Conservation (phyloP, 1,140 invertebrate species). For the Nebria ingens region DNA sequence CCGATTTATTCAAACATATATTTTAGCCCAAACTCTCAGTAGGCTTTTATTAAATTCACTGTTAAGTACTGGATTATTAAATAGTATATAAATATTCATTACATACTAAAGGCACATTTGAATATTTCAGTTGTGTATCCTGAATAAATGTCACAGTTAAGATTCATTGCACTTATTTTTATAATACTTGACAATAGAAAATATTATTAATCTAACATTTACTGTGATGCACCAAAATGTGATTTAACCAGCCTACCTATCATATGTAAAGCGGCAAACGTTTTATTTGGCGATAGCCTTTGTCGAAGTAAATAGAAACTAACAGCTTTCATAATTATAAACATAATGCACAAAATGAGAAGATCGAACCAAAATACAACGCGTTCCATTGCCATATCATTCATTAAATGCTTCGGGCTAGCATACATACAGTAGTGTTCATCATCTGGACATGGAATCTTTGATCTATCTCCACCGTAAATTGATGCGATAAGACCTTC, state of each 20-base stretch:
- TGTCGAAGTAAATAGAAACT: conserved; percentile 55
- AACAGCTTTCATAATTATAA: conserved; percentile 44
- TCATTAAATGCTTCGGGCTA: conserved; percentile 47
- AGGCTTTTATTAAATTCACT: too few relatives aligned
- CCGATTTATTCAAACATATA: too few relatives aligned
- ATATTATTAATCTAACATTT: conserved; percentile 12
- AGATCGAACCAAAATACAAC: conserved; percentile 51
- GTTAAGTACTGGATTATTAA: too few relatives aligned
- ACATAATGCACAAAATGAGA: conserved; percentile 41
- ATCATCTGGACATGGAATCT: conserved; percentile 51
- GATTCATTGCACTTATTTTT: too few relatives aligned
- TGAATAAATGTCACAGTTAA: too few relatives aligned
- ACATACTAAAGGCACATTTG: too few relatives aligned
- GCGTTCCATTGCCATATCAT: conserved; percentile 51
- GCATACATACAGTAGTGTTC: conserved; percentile 61
- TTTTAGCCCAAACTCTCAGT: too few relatives aligned
- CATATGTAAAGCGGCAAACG: conserved; percentile 36
- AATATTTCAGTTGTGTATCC: too few relatives aligned
- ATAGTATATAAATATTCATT: too few relatives aligned
- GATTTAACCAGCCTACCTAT: conserved; percentile 30
- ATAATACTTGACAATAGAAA: too few relatives aligned
- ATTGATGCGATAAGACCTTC: conserved; percentile 69
- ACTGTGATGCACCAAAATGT: conserved; percentile 21
- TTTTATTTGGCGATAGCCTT: conserved; percentile 53
- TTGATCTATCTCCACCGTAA: conserved; percentile 60